Conservation (phyloP, 2,888 invertebrate genomes). For the Apamea epomidion region DNA sequence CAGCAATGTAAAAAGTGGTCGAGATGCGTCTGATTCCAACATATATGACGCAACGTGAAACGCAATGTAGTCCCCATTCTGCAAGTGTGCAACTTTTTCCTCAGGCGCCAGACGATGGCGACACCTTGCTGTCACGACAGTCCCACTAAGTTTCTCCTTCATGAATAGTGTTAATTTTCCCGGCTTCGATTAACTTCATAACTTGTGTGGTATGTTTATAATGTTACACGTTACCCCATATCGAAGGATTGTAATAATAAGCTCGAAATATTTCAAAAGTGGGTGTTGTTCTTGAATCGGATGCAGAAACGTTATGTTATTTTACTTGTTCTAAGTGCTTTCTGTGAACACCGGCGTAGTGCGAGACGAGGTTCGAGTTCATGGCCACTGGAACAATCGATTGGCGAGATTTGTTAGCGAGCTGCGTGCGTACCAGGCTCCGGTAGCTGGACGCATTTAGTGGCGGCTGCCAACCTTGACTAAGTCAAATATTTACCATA, state of each 20-base stretch:
- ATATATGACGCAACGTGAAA: slow-evolving; percentile 83
- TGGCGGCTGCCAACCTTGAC: slow-evolving; percentile 71
- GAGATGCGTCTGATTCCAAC: slow-evolving; percentile 72
- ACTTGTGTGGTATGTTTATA: slow-evolving; percentile 37
- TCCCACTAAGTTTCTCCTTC: slow-evolving; percentile 80
- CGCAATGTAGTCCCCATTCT: slow-evolving; percentile 79
- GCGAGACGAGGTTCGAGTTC: slow-evolving; percentile 81
- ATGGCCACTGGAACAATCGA: slow-evolving; percentile 87
- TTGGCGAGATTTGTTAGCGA: slow-evolving; percentile 78
- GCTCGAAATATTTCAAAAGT: slow-evolving; percentile 51
- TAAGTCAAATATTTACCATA: slow-evolving; percentile 67
- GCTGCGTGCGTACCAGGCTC: slow-evolving; percentile 69
- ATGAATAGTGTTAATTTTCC: slow-evolving; percentile 79
- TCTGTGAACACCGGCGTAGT: slow-evolving; percentile 70
- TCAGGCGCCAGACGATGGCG: slow-evolving; percentile 78
- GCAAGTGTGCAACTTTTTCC: slow-evolving; percentile 82
- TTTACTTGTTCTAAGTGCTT: slow-evolving; percentile 73
- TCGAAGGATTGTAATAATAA: slow-evolving; percentile 54
- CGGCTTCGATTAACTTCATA: slow-evolving; percentile 59
- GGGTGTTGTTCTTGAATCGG: slow-evolving; percentile 66
- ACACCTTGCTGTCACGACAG: slow-evolving; percentile 67
- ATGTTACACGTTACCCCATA: slow-evolving; percentile 33
- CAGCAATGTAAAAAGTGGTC: slow-evolving; percentile 75
- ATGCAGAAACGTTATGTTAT: slow-evolving; percentile 72
- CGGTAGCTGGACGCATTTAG: slow-evolving; percentile 69